A percentile compares a stretch with the other conserved stretches of the same genome.
These are phyloP conservation scores for Thyatira batis DNA, from an alignment of 2,888 invertebrate genomes.

Conservation along the genomic window DNA sequence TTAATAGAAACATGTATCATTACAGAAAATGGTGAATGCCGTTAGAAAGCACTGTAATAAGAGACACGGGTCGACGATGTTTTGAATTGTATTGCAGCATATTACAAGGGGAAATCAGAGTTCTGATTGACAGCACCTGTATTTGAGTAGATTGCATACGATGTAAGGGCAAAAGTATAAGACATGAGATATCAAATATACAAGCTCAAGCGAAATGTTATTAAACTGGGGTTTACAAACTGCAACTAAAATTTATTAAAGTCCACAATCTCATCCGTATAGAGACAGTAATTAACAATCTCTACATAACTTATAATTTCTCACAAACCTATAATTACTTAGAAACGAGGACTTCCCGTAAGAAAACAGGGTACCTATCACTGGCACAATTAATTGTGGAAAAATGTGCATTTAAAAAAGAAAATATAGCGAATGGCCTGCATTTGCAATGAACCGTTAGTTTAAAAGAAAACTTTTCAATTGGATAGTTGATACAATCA, in stretches of 20 bases:
- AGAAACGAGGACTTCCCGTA: not conserved
- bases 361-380: not conserved
- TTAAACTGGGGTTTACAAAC: no score
- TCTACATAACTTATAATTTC: not conserved
- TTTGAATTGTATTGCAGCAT: conserved; percentile 4
- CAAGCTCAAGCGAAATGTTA: no score
- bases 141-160: not conserved
- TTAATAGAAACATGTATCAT: conserved; percentile 40
- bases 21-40: conserved; percentile 40
- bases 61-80: conserved; percentile 24
- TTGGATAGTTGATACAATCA: conserved; percentile 39
- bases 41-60: conserved; percentile 49
- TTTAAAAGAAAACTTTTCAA: conserved; percentile 32
- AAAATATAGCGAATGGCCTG: conserved; percentile 1
- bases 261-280: not conserved
- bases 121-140: not conserved
- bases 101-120: not conserved
- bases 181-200: no score
- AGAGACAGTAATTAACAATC: not conserved
- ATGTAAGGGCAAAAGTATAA: not conserved
- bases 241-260: not conserved
- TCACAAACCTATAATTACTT: not conserved
- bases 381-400: not conserved
- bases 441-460: conserved; percentile 14
- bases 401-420: conserved; percentile 1